Conservation (phyloP, 2,888 invertebrate species). For the Ceriagrion tenellum region DNA sequence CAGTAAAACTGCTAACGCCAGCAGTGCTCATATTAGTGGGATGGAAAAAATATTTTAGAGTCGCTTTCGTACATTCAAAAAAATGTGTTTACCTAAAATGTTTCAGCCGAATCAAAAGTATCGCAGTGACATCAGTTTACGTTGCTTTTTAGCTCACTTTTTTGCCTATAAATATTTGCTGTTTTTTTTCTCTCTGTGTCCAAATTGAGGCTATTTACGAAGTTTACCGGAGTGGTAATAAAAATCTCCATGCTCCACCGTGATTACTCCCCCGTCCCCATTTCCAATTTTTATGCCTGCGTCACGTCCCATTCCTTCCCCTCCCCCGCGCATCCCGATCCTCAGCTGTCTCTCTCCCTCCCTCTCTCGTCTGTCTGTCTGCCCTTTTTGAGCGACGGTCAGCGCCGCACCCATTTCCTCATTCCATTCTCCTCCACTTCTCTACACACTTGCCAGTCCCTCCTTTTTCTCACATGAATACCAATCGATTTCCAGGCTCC, state of each 20-base stretch:
- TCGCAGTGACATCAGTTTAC: neutral
- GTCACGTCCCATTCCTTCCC: neutral
- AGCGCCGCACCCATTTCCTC: conserved; percentile 26
- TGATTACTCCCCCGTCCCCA: neutral
- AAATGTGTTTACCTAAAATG: neutral
- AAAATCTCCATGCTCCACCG: neutral
- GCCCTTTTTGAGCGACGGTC: neutral
- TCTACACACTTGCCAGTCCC: neutral
- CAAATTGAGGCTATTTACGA: conserved; percentile 25
- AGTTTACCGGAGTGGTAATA: neutral
- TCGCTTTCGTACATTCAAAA: neutral
- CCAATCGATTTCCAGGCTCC: neutral
- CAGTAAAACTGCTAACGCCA: neutral
- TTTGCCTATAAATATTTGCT: neutral
- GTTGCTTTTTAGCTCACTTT: neutral
- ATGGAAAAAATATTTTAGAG: neutral
- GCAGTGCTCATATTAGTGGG: neutral
- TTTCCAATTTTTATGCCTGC: conserved; percentile 20
- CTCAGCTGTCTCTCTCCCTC: neutral
- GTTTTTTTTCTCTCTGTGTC: neutral
- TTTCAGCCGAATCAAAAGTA: neutral
- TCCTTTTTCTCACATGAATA: conserved; percentile 19
- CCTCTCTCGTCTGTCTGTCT: neutral
- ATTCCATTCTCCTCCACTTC: neutral
- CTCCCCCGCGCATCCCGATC: no score